Evolutionary conservation across 2,888 invertebrate genomes (phyloP), one percentile per base, ranked within the genome.

Genomic region (Acanthoscelides obtectus): DNA sequence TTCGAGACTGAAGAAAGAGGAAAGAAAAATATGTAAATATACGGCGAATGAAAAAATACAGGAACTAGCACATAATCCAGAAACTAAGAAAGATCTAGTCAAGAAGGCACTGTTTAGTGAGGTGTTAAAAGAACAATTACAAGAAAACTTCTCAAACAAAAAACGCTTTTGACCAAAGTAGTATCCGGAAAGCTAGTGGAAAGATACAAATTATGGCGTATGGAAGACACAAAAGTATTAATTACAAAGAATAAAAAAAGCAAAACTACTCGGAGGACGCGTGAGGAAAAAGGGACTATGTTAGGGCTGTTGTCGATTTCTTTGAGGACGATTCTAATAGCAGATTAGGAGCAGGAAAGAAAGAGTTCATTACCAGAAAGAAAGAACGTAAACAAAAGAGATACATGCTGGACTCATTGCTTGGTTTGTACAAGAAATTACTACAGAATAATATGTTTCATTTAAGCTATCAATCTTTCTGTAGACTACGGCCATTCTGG

Each of bases 401-500:
- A 20, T 69, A 69, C 69, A 5, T 69, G 45, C 45, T 45, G n/a
- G 69, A 69, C 20, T 45, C n/a, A 19, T 45, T 69, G 19, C 45
- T 6, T 12, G 22, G 22, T 4, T 21, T 69, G 12, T 25, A 69
- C 63, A 63, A 63, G 63, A 63, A 63, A 63, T 63, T 63, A 8
- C 63, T 12, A 63, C 17, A 5, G 2, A n/a, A 21, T 17, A 45
- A 45, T 69, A 63, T 12, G 8, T 20, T 69, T n/a, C 25, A 12
- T 20, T 5, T 69, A 17, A 69, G 69, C 19, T 69, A 69, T 20
- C 12, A 22, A 6, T 3, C 22, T 20, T 69, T 69, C 20, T 69
- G 69, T 20, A 19, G 69, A 45, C 21, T 69, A 6, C 69, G 69
- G 20, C 69, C 69, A n/a, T 69, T 69, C 63, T 45, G 69, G 27